Evolutionary conservation across 2,888 invertebrate genomes (phyloP).

Genomic region (Biston stratarius): DNA sequence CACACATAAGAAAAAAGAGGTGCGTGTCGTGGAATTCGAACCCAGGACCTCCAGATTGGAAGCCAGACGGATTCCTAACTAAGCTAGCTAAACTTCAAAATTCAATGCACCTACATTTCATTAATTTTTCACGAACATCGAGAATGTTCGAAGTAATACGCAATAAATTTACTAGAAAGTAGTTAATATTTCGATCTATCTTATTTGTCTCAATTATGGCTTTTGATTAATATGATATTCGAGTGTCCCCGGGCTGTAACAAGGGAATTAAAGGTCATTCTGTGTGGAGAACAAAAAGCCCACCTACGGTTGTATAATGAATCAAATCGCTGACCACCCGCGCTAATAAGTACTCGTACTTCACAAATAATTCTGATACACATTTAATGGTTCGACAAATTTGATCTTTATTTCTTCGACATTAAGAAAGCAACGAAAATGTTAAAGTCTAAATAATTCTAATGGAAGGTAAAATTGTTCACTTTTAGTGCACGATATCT

Average conservation of each 20-base stretch:
- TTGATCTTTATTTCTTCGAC: neutral
- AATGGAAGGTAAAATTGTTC: too few relatives aligned
- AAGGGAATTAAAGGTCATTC: constrained; percentile 83
- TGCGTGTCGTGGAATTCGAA: too few relatives aligned
- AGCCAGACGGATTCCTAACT: too few relatives aligned
- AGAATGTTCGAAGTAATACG: too few relatives aligned
- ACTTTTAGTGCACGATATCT: too few relatives aligned
- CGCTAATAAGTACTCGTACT: constrained; percentile 62
- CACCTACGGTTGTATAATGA: constrained; percentile 76
- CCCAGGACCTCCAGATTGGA: too few relatives aligned
- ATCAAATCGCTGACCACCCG: constrained; percentile 80
- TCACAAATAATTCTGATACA: constrained; percentile 60
- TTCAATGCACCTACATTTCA: too few relatives aligned
- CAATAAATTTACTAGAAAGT: too few relatives aligned
- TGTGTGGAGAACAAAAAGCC: constrained; percentile 69
- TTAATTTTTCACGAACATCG: too few relatives aligned
- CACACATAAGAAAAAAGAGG: too few relatives aligned
- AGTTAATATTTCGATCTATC: neutral
- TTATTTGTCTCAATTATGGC: constrained; percentile 65
- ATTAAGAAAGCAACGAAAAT: neutral
- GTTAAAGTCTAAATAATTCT: too few relatives aligned
- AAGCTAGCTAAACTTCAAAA: too few relatives aligned
- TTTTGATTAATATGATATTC: constrained; percentile 75
- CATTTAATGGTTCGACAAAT: constrained; percentile 61
- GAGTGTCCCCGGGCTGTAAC: constrained; percentile 71